Conservation (phyloP, 1,140 invertebrate genomes). For the Drosophila ambigua region DNA sequence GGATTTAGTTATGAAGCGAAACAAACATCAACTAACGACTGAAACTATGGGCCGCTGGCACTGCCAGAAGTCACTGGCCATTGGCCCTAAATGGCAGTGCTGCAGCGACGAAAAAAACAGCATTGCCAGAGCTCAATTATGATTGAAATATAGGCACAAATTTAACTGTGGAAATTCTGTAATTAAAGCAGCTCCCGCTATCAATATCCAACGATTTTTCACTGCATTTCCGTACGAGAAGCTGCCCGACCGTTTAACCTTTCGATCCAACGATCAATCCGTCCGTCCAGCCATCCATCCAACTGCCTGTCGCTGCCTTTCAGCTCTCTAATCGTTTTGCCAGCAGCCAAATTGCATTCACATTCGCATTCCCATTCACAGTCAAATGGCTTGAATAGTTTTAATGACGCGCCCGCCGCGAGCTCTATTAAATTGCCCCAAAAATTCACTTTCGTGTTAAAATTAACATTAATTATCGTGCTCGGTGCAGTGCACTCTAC, state of each 20-base stretch:
- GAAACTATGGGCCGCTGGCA: no score
- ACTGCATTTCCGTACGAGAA: conserved; percentile 21
- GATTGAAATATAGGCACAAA: no score
- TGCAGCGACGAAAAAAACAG: no score
- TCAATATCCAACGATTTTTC: conserved; percentile 5
- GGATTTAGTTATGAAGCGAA: conserved; percentile 27
- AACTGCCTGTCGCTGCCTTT: conserved; percentile 45
- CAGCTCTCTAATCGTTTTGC: conserved; percentile 66
- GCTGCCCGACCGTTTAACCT: neutral
- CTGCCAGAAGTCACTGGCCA: no score
- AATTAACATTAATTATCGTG: conserved; percentile 3
- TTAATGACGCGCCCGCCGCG: conserved; percentile 4
- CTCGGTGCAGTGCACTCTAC: no score
- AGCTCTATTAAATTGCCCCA: neutral
- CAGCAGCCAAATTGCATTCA: conserved; percentile 59
- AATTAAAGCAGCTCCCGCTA: no score
- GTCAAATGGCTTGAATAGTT: neutral
- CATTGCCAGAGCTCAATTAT: no score
- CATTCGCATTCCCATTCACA: neutral
- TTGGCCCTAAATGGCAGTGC: no score
- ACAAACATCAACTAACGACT: conserved; percentile 6
- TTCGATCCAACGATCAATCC: neutral
- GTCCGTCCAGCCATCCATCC: conserved; percentile 24
- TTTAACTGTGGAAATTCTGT: no score
- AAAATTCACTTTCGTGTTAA: neutral